Conservation (phyloP, 1,140 invertebrate species). For the Eumeta japonica region DNA sequence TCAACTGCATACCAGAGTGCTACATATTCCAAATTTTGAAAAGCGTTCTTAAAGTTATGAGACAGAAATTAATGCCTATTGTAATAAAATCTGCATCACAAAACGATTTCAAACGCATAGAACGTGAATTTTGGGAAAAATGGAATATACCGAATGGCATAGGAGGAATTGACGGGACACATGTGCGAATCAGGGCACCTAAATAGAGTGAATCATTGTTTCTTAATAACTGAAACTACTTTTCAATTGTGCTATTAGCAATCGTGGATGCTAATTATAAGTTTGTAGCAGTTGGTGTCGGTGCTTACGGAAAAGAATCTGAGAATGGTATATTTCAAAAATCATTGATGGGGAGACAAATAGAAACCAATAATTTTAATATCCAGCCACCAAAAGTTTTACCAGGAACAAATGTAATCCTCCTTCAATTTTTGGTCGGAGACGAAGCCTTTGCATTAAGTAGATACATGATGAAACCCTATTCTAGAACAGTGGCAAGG, state of each 20-base stretch:
- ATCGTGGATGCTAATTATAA: constrained; percentile 29
- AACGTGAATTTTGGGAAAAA: constrained; percentile 14
- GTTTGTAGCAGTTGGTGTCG: constrained; percentile 27
- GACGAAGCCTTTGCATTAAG: constrained; percentile 39
- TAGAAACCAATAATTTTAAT: constrained; percentile 9
- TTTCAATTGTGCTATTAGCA: constrained; percentile 35
- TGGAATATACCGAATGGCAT: constrained; percentile 25
- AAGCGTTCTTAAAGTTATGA: constrained; percentile 3
- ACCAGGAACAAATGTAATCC: constrained; percentile 10
- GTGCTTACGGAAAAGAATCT: constrained; percentile 23
- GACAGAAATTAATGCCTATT: constrained; percentile 3
- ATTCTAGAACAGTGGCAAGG: constrained; percentile 2
- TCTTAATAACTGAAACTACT: constrained; percentile 41
- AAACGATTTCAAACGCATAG: constrained; percentile 4
- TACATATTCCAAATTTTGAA: constrained; percentile 8
- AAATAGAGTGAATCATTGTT: constrained; percentile 21
- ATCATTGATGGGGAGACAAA: constrained; percentile 9
- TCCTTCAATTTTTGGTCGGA: constrained; percentile 29
- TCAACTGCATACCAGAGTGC: constrained; percentile 1
- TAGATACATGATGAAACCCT: constrained; percentile 31
- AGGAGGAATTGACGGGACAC: constrained; percentile 34
- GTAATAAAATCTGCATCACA: background rate
- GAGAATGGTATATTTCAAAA: constrained; percentile 33
- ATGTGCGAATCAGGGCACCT: constrained; percentile 25
- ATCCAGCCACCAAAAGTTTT: constrained; percentile 11